phyloP scores from a whole-genome alignment of 1,140 invertebrate genomes.

The Zaprionus vittiger region DNA sequence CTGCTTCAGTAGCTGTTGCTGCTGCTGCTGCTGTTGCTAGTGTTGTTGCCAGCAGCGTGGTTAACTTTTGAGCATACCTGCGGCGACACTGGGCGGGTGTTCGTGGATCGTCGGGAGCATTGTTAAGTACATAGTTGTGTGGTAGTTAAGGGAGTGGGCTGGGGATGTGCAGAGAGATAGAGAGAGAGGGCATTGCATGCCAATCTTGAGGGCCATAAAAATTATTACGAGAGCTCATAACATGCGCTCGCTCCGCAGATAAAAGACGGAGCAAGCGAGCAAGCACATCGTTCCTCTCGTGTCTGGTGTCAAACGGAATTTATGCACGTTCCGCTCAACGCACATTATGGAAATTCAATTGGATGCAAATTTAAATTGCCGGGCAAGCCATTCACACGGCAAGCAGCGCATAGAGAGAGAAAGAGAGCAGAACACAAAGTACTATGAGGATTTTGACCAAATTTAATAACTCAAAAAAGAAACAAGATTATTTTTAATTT shows the following conservation, averaged over 20 bases:
- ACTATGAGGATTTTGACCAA: too few species aligned
- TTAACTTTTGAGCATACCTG: constrained; percentile 78
- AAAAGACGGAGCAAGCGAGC: constrained; percentile 20
- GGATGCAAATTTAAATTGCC: constrained; percentile 76
- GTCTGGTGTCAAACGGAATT: constrained; percentile 70
- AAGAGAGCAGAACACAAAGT: neutral
- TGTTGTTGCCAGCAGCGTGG: constrained; percentile 37
- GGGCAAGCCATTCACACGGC: constrained; percentile 18
- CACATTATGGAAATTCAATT: constrained; percentile 77
- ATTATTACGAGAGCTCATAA: constrained; percentile 76
- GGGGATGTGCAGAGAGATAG: neutral
- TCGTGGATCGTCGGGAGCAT: constrained; percentile 15
- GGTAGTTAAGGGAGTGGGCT: neutral
- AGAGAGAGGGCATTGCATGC: constrained; percentile 41
- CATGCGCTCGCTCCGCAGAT: constrained; percentile 40
- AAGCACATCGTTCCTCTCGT: constrained; percentile 12
- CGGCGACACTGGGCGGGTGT: constrained; percentile 36
- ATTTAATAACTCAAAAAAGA: too few species aligned
- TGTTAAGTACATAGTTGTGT: constrained; percentile 30
- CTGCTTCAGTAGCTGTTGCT: constrained; percentile 13
- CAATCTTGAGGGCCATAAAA: constrained; percentile 76
- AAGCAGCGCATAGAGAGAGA: neutral
- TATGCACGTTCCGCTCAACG: constrained; percentile 70
- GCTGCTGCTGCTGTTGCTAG: constrained; percentile 20
- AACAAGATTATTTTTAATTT: too few species aligned